Conservation (phyloP, 2,888 invertebrate species). For the Nipponacmea schrenckii region DNA sequence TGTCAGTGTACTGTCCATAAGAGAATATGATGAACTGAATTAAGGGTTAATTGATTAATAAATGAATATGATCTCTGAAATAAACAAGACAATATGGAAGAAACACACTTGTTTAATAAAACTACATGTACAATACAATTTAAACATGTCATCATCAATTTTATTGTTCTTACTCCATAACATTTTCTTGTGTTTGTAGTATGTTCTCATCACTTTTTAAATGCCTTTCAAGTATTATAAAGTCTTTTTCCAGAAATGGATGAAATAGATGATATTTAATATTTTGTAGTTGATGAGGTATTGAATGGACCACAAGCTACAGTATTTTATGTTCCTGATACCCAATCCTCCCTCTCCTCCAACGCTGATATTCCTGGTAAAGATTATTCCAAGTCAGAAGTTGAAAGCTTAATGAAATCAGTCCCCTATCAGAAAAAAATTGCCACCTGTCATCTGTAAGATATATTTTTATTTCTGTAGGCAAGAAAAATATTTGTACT, state of each 20-base stretch:
- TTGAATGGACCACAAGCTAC: slow-evolving; percentile 54
- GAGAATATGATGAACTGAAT: too few relatives aligned
- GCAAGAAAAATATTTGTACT: not conserved
- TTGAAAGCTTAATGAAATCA: slow-evolving; percentile 58
- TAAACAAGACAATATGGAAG: too few relatives aligned
- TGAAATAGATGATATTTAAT: not conserved
- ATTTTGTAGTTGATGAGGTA: slow-evolving; percentile 45
- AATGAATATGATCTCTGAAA: too few relatives aligned
- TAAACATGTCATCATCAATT: too few relatives aligned
- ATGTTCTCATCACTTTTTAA: not conserved
- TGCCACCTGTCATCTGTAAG: slow-evolving; percentile 61
- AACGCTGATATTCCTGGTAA: slow-evolving; percentile 40
- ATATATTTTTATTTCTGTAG: slow-evolving; percentile 11
- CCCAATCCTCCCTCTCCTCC: slow-evolving; percentile 25
- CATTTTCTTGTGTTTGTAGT: too few relatives aligned
- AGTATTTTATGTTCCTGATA: slow-evolving; percentile 52
- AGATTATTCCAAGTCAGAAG: slow-evolving; percentile 57
- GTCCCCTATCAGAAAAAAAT: slow-evolving; percentile 60
- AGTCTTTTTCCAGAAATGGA: too few relatives aligned
- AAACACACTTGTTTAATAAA: too few relatives aligned
- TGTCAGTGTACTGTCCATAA: too few relatives aligned
- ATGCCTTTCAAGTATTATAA: not conserved
- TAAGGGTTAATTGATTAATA: too few relatives aligned
- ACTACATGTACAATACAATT: too few relatives aligned
- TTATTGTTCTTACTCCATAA: too few relatives aligned